A percentile compares a stretch with the other conserved stretches of the same genome.
Evolutionary conservation across 2,113 vertebrate species (phyloP).

Genomic region (Canis aureus): DNA sequence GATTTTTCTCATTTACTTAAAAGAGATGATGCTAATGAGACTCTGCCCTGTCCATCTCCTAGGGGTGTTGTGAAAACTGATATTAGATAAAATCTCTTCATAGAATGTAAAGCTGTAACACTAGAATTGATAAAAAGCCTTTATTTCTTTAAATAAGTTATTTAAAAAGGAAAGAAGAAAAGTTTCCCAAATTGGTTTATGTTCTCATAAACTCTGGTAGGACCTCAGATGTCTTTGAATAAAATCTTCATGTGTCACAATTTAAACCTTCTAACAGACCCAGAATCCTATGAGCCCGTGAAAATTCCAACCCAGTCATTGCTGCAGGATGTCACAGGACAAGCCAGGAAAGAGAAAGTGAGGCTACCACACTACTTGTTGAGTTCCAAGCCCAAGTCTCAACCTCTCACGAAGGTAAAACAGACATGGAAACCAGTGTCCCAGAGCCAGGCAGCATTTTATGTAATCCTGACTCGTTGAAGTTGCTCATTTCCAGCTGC

Average conservation of each 20-base stretch:
- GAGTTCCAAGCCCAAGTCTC: slow-evolving; percentile 84
- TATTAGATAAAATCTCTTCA: neutral
- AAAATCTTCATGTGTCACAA: neutral
- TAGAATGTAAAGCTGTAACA: neutral
- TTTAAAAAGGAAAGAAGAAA: slow-evolving; percentile 7
- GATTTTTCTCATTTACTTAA: slow-evolving; percentile 23
- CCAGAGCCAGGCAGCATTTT: neutral
- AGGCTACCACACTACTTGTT: slow-evolving; percentile 87
- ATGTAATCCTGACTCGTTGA: neutral
- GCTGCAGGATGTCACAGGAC: slow-evolving; percentile 87
- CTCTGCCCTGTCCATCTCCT: neutral
- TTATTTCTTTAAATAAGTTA: neutral
- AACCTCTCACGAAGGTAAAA: slow-evolving; percentile 89
- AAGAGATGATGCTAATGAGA: neutral
- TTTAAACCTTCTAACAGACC: slow-evolving; percentile 62
- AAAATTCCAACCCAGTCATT: slow-evolving; percentile 79
- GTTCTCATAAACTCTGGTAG: neutral
- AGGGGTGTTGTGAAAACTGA: neutral
- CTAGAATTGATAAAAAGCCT: neutral
- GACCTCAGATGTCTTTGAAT: neutral
- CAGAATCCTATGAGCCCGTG: neutral
- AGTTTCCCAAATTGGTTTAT: neutral
- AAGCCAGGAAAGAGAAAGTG: slow-evolving; percentile 88
- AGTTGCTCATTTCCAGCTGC: neutral
- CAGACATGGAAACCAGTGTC: neutral